Percentiles rank a stretch among this genome's conserved stretches.
phyloP scores from a whole-genome alignment of 2,888 invertebrate genomes.

The Scaeva pyrastri region DNA sequence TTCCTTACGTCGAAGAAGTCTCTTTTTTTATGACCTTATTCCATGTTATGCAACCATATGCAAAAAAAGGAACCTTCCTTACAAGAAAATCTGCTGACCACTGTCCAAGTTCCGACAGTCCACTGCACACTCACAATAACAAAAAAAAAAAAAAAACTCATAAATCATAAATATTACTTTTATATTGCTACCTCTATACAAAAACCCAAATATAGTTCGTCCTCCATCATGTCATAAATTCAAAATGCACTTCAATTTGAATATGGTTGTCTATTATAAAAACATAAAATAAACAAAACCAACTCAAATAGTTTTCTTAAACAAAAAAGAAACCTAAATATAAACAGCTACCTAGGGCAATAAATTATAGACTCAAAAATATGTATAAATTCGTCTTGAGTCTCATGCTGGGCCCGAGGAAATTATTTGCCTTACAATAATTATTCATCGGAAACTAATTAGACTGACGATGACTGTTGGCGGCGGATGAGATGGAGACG shows the following conservation, averaged over 20 bases:
- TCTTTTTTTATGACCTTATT: too few species aligned
- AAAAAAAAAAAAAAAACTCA: neutral
- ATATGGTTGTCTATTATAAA: neutral
- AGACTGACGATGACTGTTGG: slow-evolving; percentile 31
- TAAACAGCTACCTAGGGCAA: neutral
- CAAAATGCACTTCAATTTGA: slow-evolving; percentile 30
- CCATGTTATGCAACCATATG: too few species aligned
- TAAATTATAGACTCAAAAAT: slow-evolving; percentile 17
- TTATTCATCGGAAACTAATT: slow-evolving; percentile 65
- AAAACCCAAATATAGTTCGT: slow-evolving; percentile 14
- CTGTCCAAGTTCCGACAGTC: slow-evolving; percentile 24
- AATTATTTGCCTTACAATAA: neutral
- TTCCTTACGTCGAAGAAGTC: too few species aligned
- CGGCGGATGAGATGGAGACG: too few species aligned
- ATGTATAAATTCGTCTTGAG: slow-evolving; percentile 9
- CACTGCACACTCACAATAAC: neutral
- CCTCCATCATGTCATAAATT: slow-evolving; percentile 23
- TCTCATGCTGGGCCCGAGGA: slow-evolving; percentile 40
- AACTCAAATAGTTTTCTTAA: neutral
- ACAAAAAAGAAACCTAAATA: neutral
- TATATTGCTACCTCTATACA: neutral
- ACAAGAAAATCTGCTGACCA: neutral
- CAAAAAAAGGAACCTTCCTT: too few species aligned
- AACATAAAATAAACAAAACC: slow-evolving; percentile 2
- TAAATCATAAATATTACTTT: slow-evolving; percentile 56